Base-by-base conservation (phyloP, 2,113 vertebrate genomes). In the Galeopterus variegatus region DNA sequence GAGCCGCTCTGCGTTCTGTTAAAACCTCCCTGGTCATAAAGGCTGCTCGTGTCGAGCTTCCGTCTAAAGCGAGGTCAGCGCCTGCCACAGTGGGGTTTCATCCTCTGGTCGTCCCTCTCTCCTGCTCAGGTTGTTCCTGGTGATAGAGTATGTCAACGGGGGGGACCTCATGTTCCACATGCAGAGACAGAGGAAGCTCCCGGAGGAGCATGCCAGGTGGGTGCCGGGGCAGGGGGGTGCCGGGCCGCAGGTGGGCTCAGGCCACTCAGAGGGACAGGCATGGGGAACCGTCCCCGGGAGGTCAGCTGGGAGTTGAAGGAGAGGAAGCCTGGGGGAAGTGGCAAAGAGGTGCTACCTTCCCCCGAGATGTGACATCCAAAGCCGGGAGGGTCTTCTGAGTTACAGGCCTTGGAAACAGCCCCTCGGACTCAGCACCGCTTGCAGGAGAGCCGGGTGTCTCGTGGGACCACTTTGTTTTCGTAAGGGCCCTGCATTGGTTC, bases 141-240 rank as follows among this genome's bases (percentile, higher is more conserved):
- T 99, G 98, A 99, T 99, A 31, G 99, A 99, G 85, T 99, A 99
- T 2, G 99, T 99, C 76, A 99, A 99, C 0, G 99, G 99, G 0
- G 99, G 99, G 13, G 99, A 99, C 97, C 99, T 99, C 96, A 99
- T 99, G 99, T 99, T 99, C 98, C 99, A 99, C 98, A 99, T 99
- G 99, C 99, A 99, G 98, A 99, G 99, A 45, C 99, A 99, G 96
- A 98, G 99, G 97, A 99, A 99, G 64, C 99, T 99, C 75, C 99
- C 99, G 0, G 99, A 99, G 96, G 99, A 99, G 96, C 99, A 99
- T 0, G 99, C 99, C 60, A 99, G 99, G 99, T 99, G 99, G 4
- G 90, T 17, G 14, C 8, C 0, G 4, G 0, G 41, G 6, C 0
- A 19, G 31, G 64, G 15, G 19, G 83, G 48, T 19, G 17, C 52